Conservation (phyloP, 1,140 invertebrate species). For the Tyrophagus putrescentiae region DNA sequence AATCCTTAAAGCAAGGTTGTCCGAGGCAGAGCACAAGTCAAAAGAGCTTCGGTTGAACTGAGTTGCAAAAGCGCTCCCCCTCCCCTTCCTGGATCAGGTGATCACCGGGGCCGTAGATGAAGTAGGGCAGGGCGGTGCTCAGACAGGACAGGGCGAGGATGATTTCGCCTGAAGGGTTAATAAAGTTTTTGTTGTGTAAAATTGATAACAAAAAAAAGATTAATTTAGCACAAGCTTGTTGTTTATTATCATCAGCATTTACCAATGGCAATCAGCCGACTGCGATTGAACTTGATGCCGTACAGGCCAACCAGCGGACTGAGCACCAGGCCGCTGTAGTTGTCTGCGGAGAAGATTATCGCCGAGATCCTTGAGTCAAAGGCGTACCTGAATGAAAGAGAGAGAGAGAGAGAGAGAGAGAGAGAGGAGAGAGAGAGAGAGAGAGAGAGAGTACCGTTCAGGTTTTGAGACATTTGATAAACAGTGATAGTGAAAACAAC, state of each 20-base stretch:
- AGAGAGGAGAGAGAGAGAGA: too few species aligned
- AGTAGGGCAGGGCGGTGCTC: constrained; percentile 47
- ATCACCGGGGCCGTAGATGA: constrained; percentile 44
- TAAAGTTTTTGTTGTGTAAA: too few species aligned
- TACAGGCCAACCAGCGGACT: constrained; percentile 46
- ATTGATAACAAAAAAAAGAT: too few species aligned
- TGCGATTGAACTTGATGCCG: constrained; percentile 47
- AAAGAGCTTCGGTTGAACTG: background rate
- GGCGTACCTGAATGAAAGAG: too few species aligned
- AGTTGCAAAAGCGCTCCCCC: background rate
- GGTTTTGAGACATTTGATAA: too few species aligned
- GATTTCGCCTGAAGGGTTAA: too few species aligned
- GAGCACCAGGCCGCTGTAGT: constrained; percentile 21
- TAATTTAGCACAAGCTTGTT: too few species aligned
- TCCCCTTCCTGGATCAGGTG: constrained; percentile 3
- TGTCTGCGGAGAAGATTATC: constrained; percentile 31
- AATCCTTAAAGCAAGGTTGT: background rate
- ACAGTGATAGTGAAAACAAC: too few species aligned
- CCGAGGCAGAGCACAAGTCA: background rate
- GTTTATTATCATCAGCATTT: too few species aligned
- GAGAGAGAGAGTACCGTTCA: too few species aligned
- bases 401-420: too few species aligned
- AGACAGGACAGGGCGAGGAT: constrained; percentile 35
- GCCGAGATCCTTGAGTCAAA: constrained; percentile 57
- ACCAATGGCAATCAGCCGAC: constrained; percentile 51